Conservation (phyloP, 2,888 invertebrate genomes). For the Taenaris catops region DNA sequence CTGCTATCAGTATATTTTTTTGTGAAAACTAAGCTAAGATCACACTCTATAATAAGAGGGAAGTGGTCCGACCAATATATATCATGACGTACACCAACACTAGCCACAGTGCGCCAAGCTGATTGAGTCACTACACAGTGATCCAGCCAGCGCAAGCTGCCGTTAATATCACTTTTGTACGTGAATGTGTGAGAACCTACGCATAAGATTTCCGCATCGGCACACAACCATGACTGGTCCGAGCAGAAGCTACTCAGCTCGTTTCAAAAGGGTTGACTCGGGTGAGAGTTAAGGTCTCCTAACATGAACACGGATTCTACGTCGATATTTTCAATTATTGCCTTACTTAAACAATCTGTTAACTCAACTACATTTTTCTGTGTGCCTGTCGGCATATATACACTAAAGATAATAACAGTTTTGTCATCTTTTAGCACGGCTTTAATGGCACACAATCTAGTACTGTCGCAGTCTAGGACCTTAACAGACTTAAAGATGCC, state of each 20-base stretch:
- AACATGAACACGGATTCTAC: conserved; percentile 15
- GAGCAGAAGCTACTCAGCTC: conserved; percentile 8
- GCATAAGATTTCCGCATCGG: conserved; percentile 15
- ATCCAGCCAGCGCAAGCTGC: conserved; percentile 20
- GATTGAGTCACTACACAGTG: conserved; percentile 20
- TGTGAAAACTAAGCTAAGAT: conserved; percentile 2
- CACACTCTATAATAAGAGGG: conserved; percentile 16
- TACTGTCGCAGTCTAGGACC: too few relatives aligned
- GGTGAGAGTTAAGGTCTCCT: conserved; percentile 19
- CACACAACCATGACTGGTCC: conserved; percentile 24
- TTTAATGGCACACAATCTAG: too few relatives aligned
- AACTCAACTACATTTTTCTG: conserved; percentile 18
- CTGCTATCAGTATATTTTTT: too few relatives aligned
- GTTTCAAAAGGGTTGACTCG: conserved; percentile 7
- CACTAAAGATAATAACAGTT: too few relatives aligned
- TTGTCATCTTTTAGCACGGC: too few relatives aligned
- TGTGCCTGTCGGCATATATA: too few relatives aligned
- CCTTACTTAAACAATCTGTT: conserved; percentile 17
- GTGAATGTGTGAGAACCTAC: conserved; percentile 14
- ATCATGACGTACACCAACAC: conserved; percentile 16
- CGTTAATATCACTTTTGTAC: conserved; percentile 15
- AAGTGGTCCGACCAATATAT: conserved; percentile 22
- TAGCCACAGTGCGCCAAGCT: conserved; percentile 11
- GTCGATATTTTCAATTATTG: conserved; percentile 17
- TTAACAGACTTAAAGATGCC: too few relatives aligned